Evolutionary conservation across 2,113 vertebrate species (phyloP).

Genomic region (Cariama cristata): DNA sequence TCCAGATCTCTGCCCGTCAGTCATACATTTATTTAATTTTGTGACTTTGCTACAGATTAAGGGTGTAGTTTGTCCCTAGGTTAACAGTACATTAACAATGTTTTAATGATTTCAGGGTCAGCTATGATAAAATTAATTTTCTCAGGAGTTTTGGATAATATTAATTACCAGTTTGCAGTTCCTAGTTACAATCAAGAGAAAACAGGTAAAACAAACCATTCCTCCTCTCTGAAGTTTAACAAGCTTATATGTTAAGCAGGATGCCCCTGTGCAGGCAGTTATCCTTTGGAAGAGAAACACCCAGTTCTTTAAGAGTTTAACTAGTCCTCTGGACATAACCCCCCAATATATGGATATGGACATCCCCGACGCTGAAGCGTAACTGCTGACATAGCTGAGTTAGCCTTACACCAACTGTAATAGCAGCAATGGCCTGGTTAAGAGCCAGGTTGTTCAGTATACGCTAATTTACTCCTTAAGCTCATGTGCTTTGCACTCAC

Average conservation of each 20-base stretch:
- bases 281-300: neutral
- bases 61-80: neutral
- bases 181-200: neutral
- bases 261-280: neutral
- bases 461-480: neutral
- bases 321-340: neutral
- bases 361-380: neutral
- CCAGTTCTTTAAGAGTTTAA: neutral
- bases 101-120: neutral
- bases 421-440: neutral
- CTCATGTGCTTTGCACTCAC: neutral
- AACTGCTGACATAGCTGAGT: neutral
- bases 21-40: neutral
- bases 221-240: neutral
- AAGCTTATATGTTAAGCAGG: neutral
- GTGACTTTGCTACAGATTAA: neutral
- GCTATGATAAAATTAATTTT: neutral
- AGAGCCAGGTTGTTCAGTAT: neutral
- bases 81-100: accelerated
- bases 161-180: neutral
- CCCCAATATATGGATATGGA: neutral
- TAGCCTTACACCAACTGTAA: neutral
- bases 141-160: neutral
- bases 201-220: neutral
- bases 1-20: neutral